Evolutionary conservation across 2,888 invertebrate species (phyloP), one percentile per base, ranked within the genome.

Genomic region (Drosophila histrio): DNA sequence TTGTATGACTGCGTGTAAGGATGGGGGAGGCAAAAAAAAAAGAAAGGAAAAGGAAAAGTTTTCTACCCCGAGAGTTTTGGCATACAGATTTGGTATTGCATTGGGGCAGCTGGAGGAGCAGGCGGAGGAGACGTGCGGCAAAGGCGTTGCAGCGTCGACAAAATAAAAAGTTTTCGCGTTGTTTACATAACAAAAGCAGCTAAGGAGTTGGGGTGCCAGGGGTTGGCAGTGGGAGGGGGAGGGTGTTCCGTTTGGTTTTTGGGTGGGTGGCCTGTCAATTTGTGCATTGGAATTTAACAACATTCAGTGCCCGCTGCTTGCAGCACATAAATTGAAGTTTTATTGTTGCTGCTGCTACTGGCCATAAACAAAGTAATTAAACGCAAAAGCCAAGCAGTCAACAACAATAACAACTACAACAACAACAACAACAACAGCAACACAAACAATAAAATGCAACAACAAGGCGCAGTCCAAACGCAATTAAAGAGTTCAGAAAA

Each of bases 291-390:
- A 82, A 82, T 87, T 82, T 71, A 78, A 87, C 87, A 84, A 67
- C 78, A 66, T 73, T 73, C 68, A 65, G 68, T 62, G 49, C 49
- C 30, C 47, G 65, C 70, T 65, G 57, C 59, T 64, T 67, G 65
- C 65, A 80, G 67, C 68, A 80, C 85, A 82, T 82, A 83, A 83
- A 83, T 83, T 87, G 79, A 77, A 87, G 79, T 87, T 83, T 87
- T 83, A 83, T 83, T 83, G 82, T 77, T 77, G 70, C 56, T 47
- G 67, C 47, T 41, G 80, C 77, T 83, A 64, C 44, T 67, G 80
- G 82, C 77, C 82, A 87, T 83, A 83, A 83, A 83, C 87, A 83
- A 77, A 87, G 82, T 87, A 82, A 82, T 82, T 82, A 82, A 82
- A 84, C 68, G 87, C 84, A 84, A 76, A 84, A 84, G 75, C 78